These are phyloP conservation scores for Platysteira castanea DNA, from an alignment of 2,113 vertebrate species.

Conservation along the genomic window DNA sequence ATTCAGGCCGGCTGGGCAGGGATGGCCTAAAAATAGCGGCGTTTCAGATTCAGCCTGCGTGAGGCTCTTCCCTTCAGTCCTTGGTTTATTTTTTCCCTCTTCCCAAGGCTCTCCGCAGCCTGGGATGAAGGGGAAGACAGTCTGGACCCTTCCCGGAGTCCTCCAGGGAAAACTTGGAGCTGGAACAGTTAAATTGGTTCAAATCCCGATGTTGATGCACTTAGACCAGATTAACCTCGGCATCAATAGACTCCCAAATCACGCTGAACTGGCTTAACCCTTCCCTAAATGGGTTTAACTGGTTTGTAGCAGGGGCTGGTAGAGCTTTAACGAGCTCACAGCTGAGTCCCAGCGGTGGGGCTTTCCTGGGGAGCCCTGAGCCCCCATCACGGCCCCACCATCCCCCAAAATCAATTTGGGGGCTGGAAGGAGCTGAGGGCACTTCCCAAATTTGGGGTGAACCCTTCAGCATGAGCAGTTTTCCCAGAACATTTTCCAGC, in stretches of 20 bases:
- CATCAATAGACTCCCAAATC: not conserved
- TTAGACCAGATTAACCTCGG: not conserved
- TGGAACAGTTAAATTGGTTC: not conserved
- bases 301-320: not conserved
- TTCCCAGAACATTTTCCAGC: not conserved
- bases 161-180: fast-evolving
- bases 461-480: fast-evolving
- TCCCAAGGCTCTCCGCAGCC: not conserved
- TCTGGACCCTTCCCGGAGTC: not conserved
- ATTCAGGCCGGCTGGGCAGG: not conserved
- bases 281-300: not conserved
- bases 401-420: not conserved
- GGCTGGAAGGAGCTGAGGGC: not conserved
- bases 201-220: fast-evolving
- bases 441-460: fast-evolving
- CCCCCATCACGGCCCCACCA: fast-evolving
- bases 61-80: not conserved
- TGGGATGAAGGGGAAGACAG: fast-evolving
- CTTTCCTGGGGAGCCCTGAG: not conserved
- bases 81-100: not conserved
- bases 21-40: not conserved
- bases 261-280: not conserved
- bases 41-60: not conserved
- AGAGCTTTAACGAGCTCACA: not conserved
- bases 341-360: fast-evolving